Evolutionary conservation across 2,797 vertebrate species (phyloP).

Genomic region (Enteromius treurensis): DNA sequence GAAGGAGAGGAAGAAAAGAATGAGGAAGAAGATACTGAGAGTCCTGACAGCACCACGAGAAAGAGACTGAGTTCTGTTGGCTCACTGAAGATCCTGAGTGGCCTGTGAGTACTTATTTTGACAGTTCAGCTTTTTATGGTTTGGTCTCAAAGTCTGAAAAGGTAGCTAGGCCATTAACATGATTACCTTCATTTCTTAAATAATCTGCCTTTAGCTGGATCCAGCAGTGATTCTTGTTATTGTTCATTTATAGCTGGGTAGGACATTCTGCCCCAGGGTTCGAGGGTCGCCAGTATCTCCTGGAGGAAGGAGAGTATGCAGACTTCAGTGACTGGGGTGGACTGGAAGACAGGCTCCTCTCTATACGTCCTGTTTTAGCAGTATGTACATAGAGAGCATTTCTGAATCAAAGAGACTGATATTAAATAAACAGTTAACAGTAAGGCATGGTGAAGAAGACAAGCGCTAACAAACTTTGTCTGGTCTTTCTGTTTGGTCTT

Average conservation of each 20-base stretch:
- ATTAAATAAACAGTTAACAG: not conserved
- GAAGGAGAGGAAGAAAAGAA: constrained; percentile 53
- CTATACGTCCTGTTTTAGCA: constrained; percentile 83
- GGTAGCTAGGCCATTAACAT: not conserved
- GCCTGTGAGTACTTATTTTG: constrained; percentile 86
- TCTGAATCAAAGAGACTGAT: not conserved
- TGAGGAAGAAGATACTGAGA: constrained; percentile 24
- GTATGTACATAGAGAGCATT: constrained; percentile 75
- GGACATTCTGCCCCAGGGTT: constrained; percentile 88
- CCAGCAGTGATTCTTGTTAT: constrained; percentile 10
- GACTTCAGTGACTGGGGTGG: constrained; percentile 90
- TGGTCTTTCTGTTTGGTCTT: not conserved
- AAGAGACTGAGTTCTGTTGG: constrained; percentile 76
- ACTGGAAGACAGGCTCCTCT: constrained; percentile 78
- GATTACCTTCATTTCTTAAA: not conserved
- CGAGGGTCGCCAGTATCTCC: constrained; percentile 91
- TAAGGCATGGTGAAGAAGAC: not conserved
- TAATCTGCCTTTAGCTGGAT: not conserved
- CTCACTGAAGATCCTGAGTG: constrained; percentile 89
- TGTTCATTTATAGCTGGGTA: constrained; percentile 83
- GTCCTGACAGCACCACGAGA: constrained; percentile 46
- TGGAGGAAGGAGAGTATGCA: constrained; percentile 93
- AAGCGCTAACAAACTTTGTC: not conserved
- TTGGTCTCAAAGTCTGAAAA: not conserved
- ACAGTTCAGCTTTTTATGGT: not conserved